Evolutionary conservation across 1,140 invertebrate species (phyloP).

Genomic region (Fopius arisanus): DNA sequence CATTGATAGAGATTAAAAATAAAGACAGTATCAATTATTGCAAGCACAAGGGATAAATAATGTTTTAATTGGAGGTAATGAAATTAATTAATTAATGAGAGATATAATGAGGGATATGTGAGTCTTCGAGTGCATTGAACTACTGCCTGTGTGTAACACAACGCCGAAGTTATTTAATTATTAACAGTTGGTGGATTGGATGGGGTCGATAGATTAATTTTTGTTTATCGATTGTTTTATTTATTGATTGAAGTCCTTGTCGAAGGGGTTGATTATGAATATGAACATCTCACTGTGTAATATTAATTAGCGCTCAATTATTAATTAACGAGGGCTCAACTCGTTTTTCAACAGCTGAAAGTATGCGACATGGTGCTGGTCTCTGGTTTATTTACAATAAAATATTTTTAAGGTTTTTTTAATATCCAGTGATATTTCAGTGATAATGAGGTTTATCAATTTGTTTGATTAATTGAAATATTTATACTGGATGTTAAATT

Average conservation of each 20-base stretch:
- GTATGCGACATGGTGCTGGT: slow-evolving; percentile 12
- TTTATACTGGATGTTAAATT: background rate
- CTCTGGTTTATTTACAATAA: background rate
- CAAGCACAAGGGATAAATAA: background rate
- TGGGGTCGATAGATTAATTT: background rate
- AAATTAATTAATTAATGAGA: too few relatives aligned
- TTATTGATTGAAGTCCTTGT: background rate
- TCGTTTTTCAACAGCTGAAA: background rate
- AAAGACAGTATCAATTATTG: background rate
- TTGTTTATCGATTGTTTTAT: background rate
- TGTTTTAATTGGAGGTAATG: background rate
- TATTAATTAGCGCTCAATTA: too few relatives aligned
- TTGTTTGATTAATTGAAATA: background rate
- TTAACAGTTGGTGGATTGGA: background rate
- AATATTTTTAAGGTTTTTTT: background rate
- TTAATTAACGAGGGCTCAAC: background rate
- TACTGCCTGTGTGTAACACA: background rate
- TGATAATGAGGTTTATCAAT: background rate
- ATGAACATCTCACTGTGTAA: background rate
- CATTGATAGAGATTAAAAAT: slow-evolving; percentile 13
- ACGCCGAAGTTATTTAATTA: too few relatives aligned
- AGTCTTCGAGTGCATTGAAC: background rate
- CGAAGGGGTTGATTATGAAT: too few relatives aligned
- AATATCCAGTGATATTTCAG: background rate
- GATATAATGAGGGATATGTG: background rate